Conservation (phyloP, 2,797 vertebrate species). For the Lithobates sylvaticus region DNA sequence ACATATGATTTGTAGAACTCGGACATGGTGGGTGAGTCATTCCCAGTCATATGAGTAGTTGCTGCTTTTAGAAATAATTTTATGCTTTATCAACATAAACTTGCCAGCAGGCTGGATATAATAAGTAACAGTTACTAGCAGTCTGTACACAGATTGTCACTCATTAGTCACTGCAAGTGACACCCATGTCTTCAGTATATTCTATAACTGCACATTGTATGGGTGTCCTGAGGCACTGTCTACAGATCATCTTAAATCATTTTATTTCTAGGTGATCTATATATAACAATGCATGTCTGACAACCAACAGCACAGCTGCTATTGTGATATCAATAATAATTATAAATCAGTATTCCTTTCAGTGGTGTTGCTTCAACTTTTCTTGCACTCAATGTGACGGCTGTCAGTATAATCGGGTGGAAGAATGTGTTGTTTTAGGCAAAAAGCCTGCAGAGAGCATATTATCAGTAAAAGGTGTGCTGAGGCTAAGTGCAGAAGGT, state of each 20-base stretch:
- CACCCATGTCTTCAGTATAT: not conserved
- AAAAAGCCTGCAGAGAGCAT: conserved; percentile 50
- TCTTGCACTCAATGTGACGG: not conserved
- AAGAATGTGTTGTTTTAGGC: conserved; percentile 29
- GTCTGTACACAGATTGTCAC: not conserved
- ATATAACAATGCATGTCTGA: too few species aligned
- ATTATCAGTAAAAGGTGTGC: conserved; percentile 7
- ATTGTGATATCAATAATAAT: not conserved
- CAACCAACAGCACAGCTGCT: too few species aligned
- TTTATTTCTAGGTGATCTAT: too few species aligned
- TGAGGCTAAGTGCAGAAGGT: conserved; percentile 12
- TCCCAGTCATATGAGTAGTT: too few species aligned
- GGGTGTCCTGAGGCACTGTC: too few species aligned
- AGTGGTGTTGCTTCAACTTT: not conserved
- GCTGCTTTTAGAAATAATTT: not conserved
- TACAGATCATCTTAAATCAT: too few species aligned
- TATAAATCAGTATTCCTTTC: not conserved
- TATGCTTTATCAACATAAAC: not conserved
- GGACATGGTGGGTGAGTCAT: too few species aligned
- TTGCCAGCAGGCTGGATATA: too few species aligned
- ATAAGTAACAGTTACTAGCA: too few species aligned
- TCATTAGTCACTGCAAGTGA: not conserved
- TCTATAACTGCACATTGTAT: not conserved
- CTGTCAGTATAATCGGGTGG: not conserved
- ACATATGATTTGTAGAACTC: not conserved